Evolutionary conservation across 2,888 invertebrate species (phyloP).

Genomic region (Caenorhabditis sp.): DNA sequence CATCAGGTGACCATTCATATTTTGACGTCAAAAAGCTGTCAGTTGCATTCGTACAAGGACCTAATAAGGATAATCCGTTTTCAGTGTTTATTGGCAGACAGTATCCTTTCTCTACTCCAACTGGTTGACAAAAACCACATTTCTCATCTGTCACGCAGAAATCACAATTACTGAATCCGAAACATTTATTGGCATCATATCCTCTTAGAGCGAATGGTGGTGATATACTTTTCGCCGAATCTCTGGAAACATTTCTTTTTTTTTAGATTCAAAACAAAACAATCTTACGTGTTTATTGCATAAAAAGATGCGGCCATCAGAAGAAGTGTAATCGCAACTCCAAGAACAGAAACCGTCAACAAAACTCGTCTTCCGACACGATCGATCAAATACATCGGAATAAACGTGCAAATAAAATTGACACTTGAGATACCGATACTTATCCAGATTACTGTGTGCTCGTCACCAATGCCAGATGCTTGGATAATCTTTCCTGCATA

Average conservation of each 20-base stretch:
- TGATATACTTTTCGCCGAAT: conserved; percentile 4
- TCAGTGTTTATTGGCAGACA: conserved; percentile 16
- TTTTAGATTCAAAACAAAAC: neutral
- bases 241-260: conserved; percentile 2
- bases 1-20: conserved; percentile 42
- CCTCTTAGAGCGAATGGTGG: conserved; percentile 5
- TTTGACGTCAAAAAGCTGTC: neutral
- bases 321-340: conserved; percentile 31
- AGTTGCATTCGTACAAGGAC: conserved; percentile 20
- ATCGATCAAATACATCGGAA: conserved; percentile 74
- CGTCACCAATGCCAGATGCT: conserved; percentile 72
- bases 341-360: conserved; percentile 31
- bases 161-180: conserved; percentile 70
- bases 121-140: conserved; percentile 71
- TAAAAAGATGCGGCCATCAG: conserved; percentile 48
- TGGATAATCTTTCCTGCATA: conserved; percentile 75
- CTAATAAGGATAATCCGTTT: conserved; percentile 8
- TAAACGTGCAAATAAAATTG: conserved; percentile 73
- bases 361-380: conserved; percentile 72
- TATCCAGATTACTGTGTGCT: conserved; percentile 73
- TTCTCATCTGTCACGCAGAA: conserved; percentile 71
- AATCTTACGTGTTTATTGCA: conserved; percentile 21
- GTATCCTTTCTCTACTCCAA: conserved; percentile 15
- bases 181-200: neutral
- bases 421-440: conserved; percentile 70